Evolutionary conservation across 2,113 vertebrate genomes (phyloP), one percentile per base, ranked within the genome.

Genomic region (Zapus hudsonius): DNA sequence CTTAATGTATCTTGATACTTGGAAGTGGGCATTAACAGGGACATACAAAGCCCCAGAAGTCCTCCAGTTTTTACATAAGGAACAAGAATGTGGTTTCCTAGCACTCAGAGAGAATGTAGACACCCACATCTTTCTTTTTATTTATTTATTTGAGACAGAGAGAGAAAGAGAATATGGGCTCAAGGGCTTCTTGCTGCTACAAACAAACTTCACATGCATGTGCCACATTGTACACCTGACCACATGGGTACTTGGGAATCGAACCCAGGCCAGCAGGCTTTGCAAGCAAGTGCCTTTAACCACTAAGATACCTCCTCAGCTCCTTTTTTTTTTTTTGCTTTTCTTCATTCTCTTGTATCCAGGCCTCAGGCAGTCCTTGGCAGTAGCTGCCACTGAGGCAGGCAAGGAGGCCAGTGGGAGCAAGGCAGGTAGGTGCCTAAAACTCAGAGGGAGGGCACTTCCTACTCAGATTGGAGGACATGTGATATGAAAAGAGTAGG

Each of bases 1-100:
- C n/a, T 89, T 91, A 94, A 57, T 78, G 19, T 95, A 52, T 89
- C 81, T 84, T 95, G 88, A 87, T 89, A 87, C 81, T 80, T 95
- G 81, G 69, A 94, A 86, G 19, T 91, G 76, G 86, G 57, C 83
- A 36, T 95, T 91, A 74, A 95, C 42, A n/a, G 1, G n/a, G 80
- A 80, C 81, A 89, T 75, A 95, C 86, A 94, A 85, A 74, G 22
- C 36, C 63, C 38, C 72, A 25, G 44, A 93, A 86, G 75, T 87
- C 70, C 47, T 87, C n/a, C 83, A 86, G 36, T 83, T 93, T 52
- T 93, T 36, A 87, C 27, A 79, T 27, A 76, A 84, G 87, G n/a
- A 67, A 16, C 36, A 25, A 25, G 20, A 95, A 89, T 74, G 72
- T 57, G 27, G 16, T 89, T 73, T 95, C 23, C 17, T 89, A 81